Evolutionary conservation across 2,888 invertebrate genomes (phyloP).

Genomic region (Xanthia togata): DNA sequence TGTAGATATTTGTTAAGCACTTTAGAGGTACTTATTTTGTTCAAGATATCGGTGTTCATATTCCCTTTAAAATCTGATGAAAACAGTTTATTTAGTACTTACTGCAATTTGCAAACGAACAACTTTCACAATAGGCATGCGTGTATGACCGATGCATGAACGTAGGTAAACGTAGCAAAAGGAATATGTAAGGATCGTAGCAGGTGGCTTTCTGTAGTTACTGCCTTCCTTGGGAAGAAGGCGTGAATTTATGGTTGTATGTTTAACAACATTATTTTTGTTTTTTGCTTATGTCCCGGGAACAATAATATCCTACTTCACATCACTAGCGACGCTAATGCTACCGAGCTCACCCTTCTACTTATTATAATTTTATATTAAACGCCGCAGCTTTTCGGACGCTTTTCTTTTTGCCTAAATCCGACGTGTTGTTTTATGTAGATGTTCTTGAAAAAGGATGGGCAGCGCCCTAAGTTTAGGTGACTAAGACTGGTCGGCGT

Average conservation of each 20-base stretch:
- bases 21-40: neutral
- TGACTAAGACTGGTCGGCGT: slow-evolving; percentile 11
- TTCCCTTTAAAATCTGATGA: neutral
- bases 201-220: no score
- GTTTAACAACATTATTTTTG: neutral
- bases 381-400: slow-evolving; percentile 58
- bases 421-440: slow-evolving; percentile 64
- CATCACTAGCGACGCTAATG: slow-evolving; percentile 52
- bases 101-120: neutral
- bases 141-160: no score
- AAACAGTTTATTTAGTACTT: neutral
- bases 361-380: slow-evolving; percentile 76
- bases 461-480: slow-evolving; percentile 45
- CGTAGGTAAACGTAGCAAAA: no score
- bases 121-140: no score
- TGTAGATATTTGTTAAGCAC: neutral
- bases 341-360: slow-evolving; percentile 68
- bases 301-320: neutral
- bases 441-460: slow-evolving; percentile 57
- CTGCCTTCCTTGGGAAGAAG: no score
- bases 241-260: no score
- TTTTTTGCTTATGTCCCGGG: neutral
- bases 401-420: slow-evolving; percentile 52
- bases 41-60: neutral
- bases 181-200: no score